phyloP scores from a whole-genome alignment of 2,113 vertebrate genomes.

The Syrmaticus mikado region DNA sequence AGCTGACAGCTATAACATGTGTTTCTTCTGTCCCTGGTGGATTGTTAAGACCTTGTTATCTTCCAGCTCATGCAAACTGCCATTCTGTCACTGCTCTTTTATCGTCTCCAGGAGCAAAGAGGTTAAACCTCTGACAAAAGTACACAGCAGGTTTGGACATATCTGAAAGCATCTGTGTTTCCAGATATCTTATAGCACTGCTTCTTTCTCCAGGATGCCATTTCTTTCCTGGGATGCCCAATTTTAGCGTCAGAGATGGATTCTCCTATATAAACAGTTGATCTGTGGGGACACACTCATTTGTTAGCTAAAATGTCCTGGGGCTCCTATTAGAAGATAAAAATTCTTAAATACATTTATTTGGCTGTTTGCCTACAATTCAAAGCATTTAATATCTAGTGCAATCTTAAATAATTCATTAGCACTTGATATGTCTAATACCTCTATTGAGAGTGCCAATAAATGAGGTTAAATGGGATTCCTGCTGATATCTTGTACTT shows the following conservation, averaged over 20 bases:
- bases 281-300: background rate
- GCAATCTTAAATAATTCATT: conserved; percentile 70
- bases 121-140: background rate
- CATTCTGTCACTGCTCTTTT: background rate
- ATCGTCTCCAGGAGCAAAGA: background rate
- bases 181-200: background rate
- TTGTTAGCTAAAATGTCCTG: conserved; percentile 15
- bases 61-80: background rate
- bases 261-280: background rate
- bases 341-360: conserved; percentile 12
- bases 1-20: accelerated
- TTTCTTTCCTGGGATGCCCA: background rate
- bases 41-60: background rate
- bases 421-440: conserved; percentile 24
- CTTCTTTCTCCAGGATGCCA: background rate
- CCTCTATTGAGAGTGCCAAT: conserved; percentile 16
- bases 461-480: conserved; percentile 63
- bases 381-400: conserved; percentile 53
- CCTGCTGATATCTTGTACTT: conserved; percentile 47
- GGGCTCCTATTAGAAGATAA: background rate
- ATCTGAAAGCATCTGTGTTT: background rate
- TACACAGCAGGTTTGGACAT: background rate
- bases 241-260: background rate
- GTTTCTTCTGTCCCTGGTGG: background rate
- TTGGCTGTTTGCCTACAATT: conserved; percentile 43